These are phyloP conservation scores for Zosterops pallidus DNA, from an alignment of 2,113 vertebrate species.

Conservation along the genomic window DNA sequence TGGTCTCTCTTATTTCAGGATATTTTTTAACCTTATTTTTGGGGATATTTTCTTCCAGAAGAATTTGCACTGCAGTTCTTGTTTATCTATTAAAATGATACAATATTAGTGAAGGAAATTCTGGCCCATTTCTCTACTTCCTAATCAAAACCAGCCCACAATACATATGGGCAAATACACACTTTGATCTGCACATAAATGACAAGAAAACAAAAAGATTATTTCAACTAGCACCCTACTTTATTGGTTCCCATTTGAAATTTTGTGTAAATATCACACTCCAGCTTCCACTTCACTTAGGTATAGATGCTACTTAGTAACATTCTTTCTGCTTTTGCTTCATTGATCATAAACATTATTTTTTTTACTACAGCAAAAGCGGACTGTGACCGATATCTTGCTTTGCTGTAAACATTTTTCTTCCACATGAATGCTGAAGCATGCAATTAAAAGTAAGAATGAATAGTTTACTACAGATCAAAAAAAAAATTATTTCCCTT, in stretches of 20 bases:
- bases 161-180: neutral
- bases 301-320: neutral
- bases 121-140: neutral
- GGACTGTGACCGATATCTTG: neutral
- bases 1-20: neutral
- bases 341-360: neutral
- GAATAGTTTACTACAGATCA: neutral
- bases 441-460: neutral
- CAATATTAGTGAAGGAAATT: neutral
- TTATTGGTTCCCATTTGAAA: neutral
- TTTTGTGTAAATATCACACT: neutral
- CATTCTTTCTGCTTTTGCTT: neutral
- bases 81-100: neutral
- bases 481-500: neutral
- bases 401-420: neutral
- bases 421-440: neutral
- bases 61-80: neutral
- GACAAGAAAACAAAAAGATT: neutral
- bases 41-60: neutral
- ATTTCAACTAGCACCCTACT: neutral
- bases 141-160: neutral
- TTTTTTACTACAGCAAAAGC: neutral
- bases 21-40: neutral
- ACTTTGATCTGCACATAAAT: neutral
- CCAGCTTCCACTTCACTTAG: neutral